These are phyloP conservation scores for Triplophysa yarkandensis DNA, from an alignment of 2,797 vertebrate species.

Conservation along the genomic window DNA sequence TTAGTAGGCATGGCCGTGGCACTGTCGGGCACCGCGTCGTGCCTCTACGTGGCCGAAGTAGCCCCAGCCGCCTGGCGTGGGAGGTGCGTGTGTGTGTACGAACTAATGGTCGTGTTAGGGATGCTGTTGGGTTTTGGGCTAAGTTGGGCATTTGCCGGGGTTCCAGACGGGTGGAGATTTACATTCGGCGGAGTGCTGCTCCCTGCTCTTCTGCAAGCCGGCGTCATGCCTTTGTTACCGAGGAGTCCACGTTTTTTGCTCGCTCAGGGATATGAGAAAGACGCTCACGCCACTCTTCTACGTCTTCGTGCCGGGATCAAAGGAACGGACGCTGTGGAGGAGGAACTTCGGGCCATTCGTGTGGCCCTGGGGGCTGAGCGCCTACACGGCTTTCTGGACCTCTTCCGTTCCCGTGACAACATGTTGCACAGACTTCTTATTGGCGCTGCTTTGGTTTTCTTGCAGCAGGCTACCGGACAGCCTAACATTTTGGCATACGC, in stretches of 20 bases:
- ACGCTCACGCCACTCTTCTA: slow-evolving; percentile 80
- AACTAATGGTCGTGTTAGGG: slow-evolving; percentile 91
- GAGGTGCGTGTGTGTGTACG: slow-evolving; percentile 88
- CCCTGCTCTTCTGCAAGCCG: slow-evolving; percentile 82
- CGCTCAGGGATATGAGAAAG: slow-evolving; percentile 79
- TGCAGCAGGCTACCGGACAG: slow-evolving; percentile 92
- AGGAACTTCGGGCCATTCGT: slow-evolving; percentile 85
- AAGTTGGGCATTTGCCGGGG: slow-evolving; percentile 83
- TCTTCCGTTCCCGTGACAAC: slow-evolving; percentile 88
- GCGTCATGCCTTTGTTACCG: slow-evolving; percentile 85
- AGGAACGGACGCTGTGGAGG: slow-evolving; percentile 65
- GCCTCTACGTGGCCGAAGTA: slow-evolving; percentile 94
- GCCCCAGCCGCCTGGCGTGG: slow-evolving; percentile 88
- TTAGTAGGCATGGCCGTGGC: slow-evolving; percentile 88
- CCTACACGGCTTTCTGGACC: slow-evolving; percentile 83
- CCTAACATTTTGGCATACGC: slow-evolving; percentile 94
- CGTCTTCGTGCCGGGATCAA: slow-evolving; percentile 74
- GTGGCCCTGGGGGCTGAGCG: slow-evolving; percentile 86
- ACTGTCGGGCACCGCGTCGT: slow-evolving; percentile 87
- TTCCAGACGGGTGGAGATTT: slow-evolving; percentile 86
- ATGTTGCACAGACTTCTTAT: slow-evolving; percentile 87
- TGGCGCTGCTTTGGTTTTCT: slow-evolving; percentile 85
- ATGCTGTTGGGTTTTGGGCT: slow-evolving; percentile 91
- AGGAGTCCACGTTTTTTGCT: slow-evolving; percentile 91
- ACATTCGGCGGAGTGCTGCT: slow-evolving; percentile 89